Base-by-base conservation (phyloP, 2,888 invertebrate genomes). In the Argynnis bischoffii region DNA sequence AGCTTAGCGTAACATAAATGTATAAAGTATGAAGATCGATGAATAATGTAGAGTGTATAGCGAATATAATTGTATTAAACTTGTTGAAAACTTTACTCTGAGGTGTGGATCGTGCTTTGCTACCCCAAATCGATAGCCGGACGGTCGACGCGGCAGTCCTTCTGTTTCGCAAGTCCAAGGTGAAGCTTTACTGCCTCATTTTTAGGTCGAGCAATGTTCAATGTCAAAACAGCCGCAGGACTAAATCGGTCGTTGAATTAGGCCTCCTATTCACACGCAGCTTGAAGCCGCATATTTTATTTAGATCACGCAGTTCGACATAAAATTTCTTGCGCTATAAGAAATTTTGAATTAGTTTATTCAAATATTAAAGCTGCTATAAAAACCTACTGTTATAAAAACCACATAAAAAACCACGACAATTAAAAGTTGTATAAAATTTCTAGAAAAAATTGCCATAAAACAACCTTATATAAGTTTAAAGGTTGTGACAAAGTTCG, bases 81-180 rank as follows among this genome's bases (percentile, higher is more conserved):
- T 66, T 54, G 51, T 63, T 71, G 61, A 67, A 71, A 67, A 67
- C 51, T 69, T 60, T 51, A 71, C 64, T 67, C 16, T 47, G 64
- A 61, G 50, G 55, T 64, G 63, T 61, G 68, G 69, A 61, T 67
- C 66, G 69, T 57, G 63, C 60, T 71, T 67, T 63, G 48, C 67
- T 60, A 69, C 55, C 4, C 61, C 73, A 64, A 75, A 85, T 84
- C 84, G 88, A 90, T 89, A 85, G 85, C 77, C 81, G 79, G 78
- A 81, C 81, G 81, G 81, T 78, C 85, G 83, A 80, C 81, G 85
- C 85, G 83, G 80, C 81, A 86, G 79, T 82, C 82, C 83, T 82
- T 81, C 79, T 79, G 79, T 86, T 88, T 89, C 77, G 86, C 89
- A 84, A 89, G 88, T 80, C 81, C 89, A 89, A 89, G 90, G 90